phyloP scores from a whole-genome alignment of 2,113 vertebrate genomes.

The Camelus bactrianus region DNA sequence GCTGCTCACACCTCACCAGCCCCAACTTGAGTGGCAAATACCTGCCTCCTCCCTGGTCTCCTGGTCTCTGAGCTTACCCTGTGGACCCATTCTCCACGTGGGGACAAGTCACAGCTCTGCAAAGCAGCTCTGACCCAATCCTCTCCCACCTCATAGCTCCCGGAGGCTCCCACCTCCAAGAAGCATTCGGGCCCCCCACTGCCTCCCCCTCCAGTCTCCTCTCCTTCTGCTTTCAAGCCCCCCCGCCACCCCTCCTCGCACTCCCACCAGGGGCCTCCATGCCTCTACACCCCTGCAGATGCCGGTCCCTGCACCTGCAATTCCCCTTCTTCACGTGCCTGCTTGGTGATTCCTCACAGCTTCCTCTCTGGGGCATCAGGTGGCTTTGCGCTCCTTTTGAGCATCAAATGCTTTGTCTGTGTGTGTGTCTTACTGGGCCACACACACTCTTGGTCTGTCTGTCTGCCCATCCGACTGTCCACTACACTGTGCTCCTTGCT shows the following conservation, averaged over 20 bases:
- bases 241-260: not conserved
- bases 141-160: not conserved
- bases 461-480: not conserved
- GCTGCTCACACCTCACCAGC: not conserved
- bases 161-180: not conserved
- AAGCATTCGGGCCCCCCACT: not conserved
- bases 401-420: not conserved
- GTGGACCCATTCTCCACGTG: not conserved
- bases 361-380: not conserved
- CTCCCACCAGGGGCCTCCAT: rapidly evolving
- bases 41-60: not conserved
- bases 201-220: not conserved
- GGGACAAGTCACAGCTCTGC: not conserved
- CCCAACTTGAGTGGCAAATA: not conserved
- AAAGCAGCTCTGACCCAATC: rapidly evolving
- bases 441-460: not conserved
- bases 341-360: not conserved
- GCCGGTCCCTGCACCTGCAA: not conserved
- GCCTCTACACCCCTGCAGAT: not conserved
- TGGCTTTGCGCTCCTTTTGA: not conserved
- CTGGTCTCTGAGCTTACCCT: not conserved
- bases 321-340: not conserved
- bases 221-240: not conserved
- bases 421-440: not conserved
- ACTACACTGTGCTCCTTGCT: not conserved